These are phyloP conservation scores for Pollicipes pollicipes DNA, from an alignment of 1,140 invertebrate genomes.

Conservation along the genomic window DNA sequence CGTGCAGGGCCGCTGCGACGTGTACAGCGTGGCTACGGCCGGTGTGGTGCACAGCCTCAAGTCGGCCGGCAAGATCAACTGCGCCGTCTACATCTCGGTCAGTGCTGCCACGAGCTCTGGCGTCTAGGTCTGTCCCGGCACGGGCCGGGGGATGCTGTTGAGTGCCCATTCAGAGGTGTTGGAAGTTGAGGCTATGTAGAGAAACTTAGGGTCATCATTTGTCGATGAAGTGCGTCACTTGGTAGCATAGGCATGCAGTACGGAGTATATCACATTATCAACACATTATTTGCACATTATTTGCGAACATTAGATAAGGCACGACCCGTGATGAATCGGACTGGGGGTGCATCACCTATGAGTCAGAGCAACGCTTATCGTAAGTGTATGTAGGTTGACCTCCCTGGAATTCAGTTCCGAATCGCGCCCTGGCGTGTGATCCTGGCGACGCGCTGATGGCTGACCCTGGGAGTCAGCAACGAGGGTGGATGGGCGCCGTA, in stretches of 20 bases:
- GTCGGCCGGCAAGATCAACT: slow-evolving; percentile 23
- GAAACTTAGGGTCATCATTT: not conserved
- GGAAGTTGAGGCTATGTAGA: not conserved
- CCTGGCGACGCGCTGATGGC: not conserved
- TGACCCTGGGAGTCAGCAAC: too few species aligned
- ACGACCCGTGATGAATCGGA: too few species aligned
- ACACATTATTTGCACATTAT: not conserved
- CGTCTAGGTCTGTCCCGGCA: slow-evolving; percentile 13
- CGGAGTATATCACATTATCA: not conserved
- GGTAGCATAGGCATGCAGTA: too few species aligned
- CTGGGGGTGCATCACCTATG: too few species aligned
- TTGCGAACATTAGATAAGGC: too few species aligned
- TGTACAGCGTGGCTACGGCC: slow-evolving; percentile 54
- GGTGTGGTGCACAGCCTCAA: slow-evolving; percentile 23
- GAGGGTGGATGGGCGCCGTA: too few species aligned
- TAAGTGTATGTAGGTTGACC: too few species aligned
- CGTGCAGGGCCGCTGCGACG: slow-evolving; percentile 45
- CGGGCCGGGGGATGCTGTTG: not conserved
- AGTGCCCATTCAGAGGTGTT: not conserved
- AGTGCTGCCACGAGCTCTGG: slow-evolving; percentile 13
- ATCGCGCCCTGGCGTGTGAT: not conserved
- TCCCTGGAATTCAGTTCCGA: not conserved
- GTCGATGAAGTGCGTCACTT: not conserved
- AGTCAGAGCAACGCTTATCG: too few species aligned
- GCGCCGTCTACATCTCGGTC: slow-evolving; percentile 20